A percentile compares a stretch with the other conserved stretches of the same genome.
phyloP scores from a whole-genome alignment of 2,113 vertebrate species.

The Clarias macrocephalus region DNA sequence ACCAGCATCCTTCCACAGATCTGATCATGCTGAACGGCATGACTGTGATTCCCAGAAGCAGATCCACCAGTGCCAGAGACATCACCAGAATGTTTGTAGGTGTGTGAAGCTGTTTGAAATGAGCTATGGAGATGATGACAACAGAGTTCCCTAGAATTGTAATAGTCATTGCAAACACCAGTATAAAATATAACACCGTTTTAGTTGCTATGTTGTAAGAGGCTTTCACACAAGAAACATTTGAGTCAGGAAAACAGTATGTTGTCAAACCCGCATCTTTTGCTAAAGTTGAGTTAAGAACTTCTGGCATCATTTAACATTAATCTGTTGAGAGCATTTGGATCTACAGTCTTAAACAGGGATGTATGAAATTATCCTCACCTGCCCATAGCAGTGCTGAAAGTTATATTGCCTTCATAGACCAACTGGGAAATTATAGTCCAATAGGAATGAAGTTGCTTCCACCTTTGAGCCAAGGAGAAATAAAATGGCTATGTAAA shows the following conservation, averaged over 20 bases:
- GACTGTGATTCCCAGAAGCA: conserved; percentile 56
- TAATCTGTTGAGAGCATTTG: conserved; percentile 2
- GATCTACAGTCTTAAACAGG: neutral
- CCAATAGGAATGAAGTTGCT: neutral
- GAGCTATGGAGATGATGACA: conserved; percentile 58
- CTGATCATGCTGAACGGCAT: conserved; percentile 61
- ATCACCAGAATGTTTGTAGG: conserved; percentile 60
- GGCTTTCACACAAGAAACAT: conserved; percentile 64
- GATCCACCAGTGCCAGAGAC: conserved; percentile 58
- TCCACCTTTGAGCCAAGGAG: neutral
- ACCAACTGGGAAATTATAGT: conserved; percentile 6
- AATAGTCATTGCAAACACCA: conserved; percentile 48
- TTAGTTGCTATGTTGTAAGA: conserved; percentile 51
- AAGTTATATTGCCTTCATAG: neutral
- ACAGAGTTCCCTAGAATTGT: conserved; percentile 59
- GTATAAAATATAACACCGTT: conserved; percentile 51
- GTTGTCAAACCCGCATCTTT: neutral
- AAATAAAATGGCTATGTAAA: neutral
- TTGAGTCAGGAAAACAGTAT: conserved; percentile 61
- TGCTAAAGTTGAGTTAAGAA: conserved; percentile 18
- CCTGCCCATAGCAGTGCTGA: neutral
- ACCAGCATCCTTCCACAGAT: conserved; percentile 60
- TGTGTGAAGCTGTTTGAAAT: conserved; percentile 61
- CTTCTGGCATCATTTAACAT: conserved; percentile 27
- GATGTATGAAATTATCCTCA: neutral